Evolutionary conservation across 1,140 invertebrate species (phyloP), one percentile per base, ranked within the genome.

Genomic region (Antheraea mylitta): DNA sequence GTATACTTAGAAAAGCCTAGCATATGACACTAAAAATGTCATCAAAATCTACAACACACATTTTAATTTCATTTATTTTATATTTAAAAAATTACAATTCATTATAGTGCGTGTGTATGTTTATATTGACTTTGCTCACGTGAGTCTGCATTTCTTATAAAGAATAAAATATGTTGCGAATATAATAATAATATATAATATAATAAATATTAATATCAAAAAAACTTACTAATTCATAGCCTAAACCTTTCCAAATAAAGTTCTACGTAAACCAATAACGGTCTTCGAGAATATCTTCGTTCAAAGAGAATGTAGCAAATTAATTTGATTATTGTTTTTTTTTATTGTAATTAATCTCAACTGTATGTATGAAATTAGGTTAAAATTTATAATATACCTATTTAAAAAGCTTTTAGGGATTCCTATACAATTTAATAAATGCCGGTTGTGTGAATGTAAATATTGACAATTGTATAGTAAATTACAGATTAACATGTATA

Each of bases 391-490:
- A 53, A 13, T 42, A 42, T 42, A 42, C 8, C 38, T 53, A 53
- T 53, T 53, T 71, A 74, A 76, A 74, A 66, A 19, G 72, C 69
- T 72, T 84, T 77, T 81, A 86, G 71, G 74, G 71, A 77, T 65
- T 76, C 69, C 72, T 77, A 72, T 68, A 74, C 71, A 74, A 69
- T 75, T 77, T 71, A 71, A 75, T 68, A 58, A 76, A 82, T 80
- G 65, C 83, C 71, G 85, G 83, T 87, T 90, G 84, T 89, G 85
- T 88, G 77, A 70, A 60, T 90, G 85, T 89, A 87, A 79, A 87
- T 87, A 86, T 66, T 72, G 65, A 59, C 74, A 73, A 74, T 75
- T 73, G 68, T 71, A 71, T 70, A 78, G 22, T 65, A 71, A 76
- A 77, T 66, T 66, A 69, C 72, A 64, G 53, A 67, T 4, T 30